Evolutionary conservation across 2,797 vertebrate genomes (phyloP).

Genomic region (Trachops cirrhosus): DNA sequence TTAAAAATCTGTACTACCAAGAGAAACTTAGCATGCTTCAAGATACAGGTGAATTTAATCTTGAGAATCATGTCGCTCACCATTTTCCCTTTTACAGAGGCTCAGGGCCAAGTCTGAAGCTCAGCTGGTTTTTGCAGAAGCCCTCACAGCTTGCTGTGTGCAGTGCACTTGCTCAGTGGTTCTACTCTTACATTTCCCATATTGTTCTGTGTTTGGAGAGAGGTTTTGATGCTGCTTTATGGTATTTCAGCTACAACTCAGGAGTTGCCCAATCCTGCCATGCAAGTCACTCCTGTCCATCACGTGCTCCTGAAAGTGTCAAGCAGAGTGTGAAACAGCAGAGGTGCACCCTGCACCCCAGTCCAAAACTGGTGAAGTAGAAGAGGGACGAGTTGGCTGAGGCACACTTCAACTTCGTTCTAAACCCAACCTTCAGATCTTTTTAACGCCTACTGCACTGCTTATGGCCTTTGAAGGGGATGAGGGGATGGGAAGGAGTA

Average conservation of each 20-base stretch:
- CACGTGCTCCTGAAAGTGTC: not conserved
- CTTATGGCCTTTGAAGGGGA: not conserved
- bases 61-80: not conserved
- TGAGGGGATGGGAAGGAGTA: not conserved
- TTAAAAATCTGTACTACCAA: not conserved
- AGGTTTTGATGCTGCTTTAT: not conserved
- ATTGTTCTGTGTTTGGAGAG: not conserved
- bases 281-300: not conserved
- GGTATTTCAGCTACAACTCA: not conserved
- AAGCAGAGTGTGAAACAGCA: not conserved
- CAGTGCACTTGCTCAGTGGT: not conserved
- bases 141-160: not conserved
- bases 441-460: rapidly evolving
- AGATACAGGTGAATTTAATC: not conserved
- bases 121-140: rapidly evolving
- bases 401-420: not conserved
- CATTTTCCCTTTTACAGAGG: not conserved
- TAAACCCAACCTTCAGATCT: not conserved
- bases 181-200: not conserved
- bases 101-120: not conserved
- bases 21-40: not conserved
- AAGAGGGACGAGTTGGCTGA: not conserved
- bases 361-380: not conserved
- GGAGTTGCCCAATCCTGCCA: not conserved
- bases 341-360: not conserved